Evolutionary conservation across 53 echinoderm and acorn worm genomes (phyloP).

Genomic region (Astropecten irregularis): DNA sequence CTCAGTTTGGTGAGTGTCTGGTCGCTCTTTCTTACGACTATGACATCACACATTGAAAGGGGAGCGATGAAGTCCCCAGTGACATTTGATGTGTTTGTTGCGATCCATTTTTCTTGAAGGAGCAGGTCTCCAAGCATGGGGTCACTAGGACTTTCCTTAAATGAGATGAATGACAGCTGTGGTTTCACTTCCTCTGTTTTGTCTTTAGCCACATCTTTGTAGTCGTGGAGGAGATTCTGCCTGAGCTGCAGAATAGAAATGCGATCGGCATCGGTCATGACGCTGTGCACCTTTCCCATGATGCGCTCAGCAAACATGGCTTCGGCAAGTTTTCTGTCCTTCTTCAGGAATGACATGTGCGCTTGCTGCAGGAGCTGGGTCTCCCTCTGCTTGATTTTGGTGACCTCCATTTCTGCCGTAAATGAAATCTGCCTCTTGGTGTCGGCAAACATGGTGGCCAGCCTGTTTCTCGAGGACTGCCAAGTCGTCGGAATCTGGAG

Average conservation of each 20-base stretch:
- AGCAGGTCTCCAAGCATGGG: not conserved
- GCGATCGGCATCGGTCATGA: not conserved
- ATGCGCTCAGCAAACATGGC: not conserved
- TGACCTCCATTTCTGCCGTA: not conserved
- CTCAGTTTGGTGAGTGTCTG: not conserved
- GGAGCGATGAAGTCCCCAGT: not conserved
- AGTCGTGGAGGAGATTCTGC: not conserved
- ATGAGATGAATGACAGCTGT: conserved; percentile 8
- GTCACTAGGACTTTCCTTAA: not conserved
- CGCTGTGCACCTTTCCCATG: not conserved
- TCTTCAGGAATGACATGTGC: not conserved
- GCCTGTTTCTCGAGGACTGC: not conserved
- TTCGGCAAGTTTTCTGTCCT: conserved; percentile 13
- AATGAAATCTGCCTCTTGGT: not conserved
- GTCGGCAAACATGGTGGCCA: not conserved
- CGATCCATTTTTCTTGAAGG: not conserved
- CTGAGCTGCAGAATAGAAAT: not conserved
- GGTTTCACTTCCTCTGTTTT: not conserved
- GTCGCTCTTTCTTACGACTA: not conserved
- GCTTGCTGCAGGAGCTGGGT: conserved; percentile 3
- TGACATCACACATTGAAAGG: not conserved
- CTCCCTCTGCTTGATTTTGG: conserved; percentile 1
- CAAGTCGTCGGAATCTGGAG: not conserved
- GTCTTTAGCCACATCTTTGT: not conserved
- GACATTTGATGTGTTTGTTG: not conserved